phyloP scores from a whole-genome alignment of 2,113 vertebrate genomes.

The Mustelus asterias region DNA sequence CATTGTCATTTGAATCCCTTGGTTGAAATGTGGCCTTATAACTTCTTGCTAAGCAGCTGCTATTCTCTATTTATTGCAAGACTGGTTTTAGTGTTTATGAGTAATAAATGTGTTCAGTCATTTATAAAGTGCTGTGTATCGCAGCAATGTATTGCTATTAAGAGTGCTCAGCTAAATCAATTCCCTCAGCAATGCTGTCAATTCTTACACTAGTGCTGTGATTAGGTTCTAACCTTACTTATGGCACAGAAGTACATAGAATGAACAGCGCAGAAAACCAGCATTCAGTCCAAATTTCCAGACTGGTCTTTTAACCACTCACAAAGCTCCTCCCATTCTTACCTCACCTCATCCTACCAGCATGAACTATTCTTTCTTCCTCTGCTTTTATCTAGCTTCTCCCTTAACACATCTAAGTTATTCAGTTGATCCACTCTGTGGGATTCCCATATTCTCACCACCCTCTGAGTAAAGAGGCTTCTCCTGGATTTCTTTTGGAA shows the following conservation, averaged over 20 bases:
- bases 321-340: neutral
- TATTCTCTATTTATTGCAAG: conserved; percentile 30
- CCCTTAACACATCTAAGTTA: neutral
- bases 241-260: neutral
- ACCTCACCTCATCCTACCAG: neutral
- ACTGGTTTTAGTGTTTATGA: conserved; percentile 11
- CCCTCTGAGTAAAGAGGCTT: too few relatives aligned
- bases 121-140: neutral
- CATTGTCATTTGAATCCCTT: conserved; percentile 10
- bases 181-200: neutral
- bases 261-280: neutral
- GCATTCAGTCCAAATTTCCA: neutral
- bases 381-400: neutral
- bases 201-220: neutral
- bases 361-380: neutral
- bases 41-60: conserved; percentile 19
- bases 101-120: conserved; percentile 2
- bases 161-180: neutral
- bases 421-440: neutral
- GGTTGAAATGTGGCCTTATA: neutral
- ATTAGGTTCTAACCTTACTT: neutral
- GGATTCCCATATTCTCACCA: neutral
- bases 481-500: neutral
- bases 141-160: neutral
- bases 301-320: neutral